Base-by-base conservation (phyloP, 1,140 invertebrate species). In the Drusus annulatus region DNA sequence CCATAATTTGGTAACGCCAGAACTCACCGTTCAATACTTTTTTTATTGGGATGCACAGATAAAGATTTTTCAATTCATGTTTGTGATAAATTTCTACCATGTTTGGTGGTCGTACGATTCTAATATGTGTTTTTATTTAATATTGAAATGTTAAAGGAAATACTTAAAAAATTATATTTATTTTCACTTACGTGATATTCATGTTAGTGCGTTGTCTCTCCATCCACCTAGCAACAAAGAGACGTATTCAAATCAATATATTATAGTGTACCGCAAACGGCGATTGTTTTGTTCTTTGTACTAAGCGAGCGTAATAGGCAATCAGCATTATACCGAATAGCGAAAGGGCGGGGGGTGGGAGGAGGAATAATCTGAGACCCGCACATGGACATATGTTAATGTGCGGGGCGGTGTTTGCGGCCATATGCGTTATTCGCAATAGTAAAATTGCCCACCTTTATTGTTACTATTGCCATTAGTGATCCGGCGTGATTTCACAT, bases 261-360 rank as follows among this genome's bases (percentile, higher is more conserved):
- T n/a, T n/a, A n/a, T 56, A 45, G 63, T 51, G 71, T 71, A 75
- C 76, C 52, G 28, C 63, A 28, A 17, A 36, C 45, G 19, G 52
- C 78, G 80, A 78, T 75, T 81, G 71, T 63, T 80, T 71, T 60
- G 80, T 76, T 81, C 73, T 81, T 81, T 60, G 62, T 76, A 56
- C 45, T 81, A 23, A n/a, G 28, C 19, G 54, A 74, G 23, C 63
- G 51, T 81, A 81, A 81, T 81, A 81, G 80, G 76, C 80, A 81
- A 81, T 81, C 80, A 69, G 71, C 19, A 81, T 81, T 69, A 71
- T 75, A 73, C 56, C 16, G 10, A 36, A 77, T 74, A 71, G 77
- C 60, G 19, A 56, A 51, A 56, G 8, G 36, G 10, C 8, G 7
- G 13, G 10, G 69, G 28, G 54, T 60, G 76, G 71, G 69, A 76